Evolutionary conservation across 2,888 invertebrate genomes (phyloP), one percentile per base, ranked within the genome.

Genomic region (Drosophila pseudotalamancana): DNA sequence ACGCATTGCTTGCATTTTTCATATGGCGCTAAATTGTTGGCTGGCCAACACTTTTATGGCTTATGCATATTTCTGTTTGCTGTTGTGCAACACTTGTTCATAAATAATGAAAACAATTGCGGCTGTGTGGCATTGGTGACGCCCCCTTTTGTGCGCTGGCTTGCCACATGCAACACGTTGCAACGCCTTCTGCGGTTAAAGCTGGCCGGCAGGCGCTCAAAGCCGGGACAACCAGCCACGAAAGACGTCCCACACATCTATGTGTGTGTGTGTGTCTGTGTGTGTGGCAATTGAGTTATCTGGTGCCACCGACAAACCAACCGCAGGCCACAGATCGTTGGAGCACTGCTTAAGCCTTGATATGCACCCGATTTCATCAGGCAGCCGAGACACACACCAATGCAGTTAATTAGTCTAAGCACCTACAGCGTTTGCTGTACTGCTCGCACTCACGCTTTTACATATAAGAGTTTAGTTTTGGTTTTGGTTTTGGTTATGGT

Each of bases 211-310:
- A 56, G 61, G 50, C 50, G 57, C 50, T 32, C 56, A 64, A 65
- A 43, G 61, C 70, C 76, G 43, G 48, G 32, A 49, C 56, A 40
- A 42, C 27, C 42, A 50, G 59, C 66, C 66, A 68, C 63, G 69
- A 56, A 72, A 61, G 49, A 48, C 51, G 40, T 29, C 8, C 21
- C 4, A 27, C 37, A 9, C 18, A 11, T 11, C 29, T 31, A 35
- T 16, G 19, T 43, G 31, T 56, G 37, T 51, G 62, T 64, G 59
- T 51, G 56, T 50, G 45, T 35, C 3, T 1, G 34, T 16, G 34
- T 16, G 16, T 16, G 16, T 34, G 16, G 45, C 77, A 81, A 87
- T 87, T 83, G 77, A 87, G 81, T 75, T 78, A 80, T 86, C 80
- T 71, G 42, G 21, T 29, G 34, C 51, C 42, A 14, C 18, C 37